Evolutionary conservation across 1,140 invertebrate species (phyloP), one percentile per base, ranked within the genome.

Genomic region (Cataglyphis hispanica): DNA sequence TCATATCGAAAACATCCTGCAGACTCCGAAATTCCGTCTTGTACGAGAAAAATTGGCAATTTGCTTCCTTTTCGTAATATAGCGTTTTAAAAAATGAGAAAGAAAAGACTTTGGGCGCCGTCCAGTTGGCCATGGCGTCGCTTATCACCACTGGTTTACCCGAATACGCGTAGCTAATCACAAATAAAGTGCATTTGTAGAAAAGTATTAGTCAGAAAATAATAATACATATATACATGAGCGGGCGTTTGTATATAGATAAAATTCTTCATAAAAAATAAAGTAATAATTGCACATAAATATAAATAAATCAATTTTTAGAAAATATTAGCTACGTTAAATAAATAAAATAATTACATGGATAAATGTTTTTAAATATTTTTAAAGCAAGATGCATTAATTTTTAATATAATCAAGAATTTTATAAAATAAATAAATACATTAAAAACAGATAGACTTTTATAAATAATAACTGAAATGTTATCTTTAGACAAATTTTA

Each of bases 11-110:
- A 1, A 98, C 98, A 80, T 99, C 97, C 61, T 95, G 93, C 0
- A 99, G 95, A 63, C 95, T 97, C 16, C 94, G 94, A 91, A 99
- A 98, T 72, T 98, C 98, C 0, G 98, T 99, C 93, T 98, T 97
- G 93, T 99, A 99, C 0, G 98, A 97, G 92, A 99, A 98, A 94
- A 99, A 99, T 93, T 99, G 98, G 90, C 98, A 99, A 70, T 96
- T 96, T 50, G 94, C 94, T 1, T 96, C 95, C 89, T 96, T 95
- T 69, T 95, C 94, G 31, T 94, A 88, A 90, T 98, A 99, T 43
- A 99, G 94, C 2, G 97, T 93, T 87, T 97, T 97, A 91, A 99
- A 98, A 93, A 98, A 99, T 53, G 96, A 93, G 92, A 97, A 99
- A 87, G 96, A 96, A 90, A 97, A 97, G 16, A 96, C 95, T 25